Conservation (phyloP, 2,888 invertebrate species). For the Entomobrya multifasciata region DNA sequence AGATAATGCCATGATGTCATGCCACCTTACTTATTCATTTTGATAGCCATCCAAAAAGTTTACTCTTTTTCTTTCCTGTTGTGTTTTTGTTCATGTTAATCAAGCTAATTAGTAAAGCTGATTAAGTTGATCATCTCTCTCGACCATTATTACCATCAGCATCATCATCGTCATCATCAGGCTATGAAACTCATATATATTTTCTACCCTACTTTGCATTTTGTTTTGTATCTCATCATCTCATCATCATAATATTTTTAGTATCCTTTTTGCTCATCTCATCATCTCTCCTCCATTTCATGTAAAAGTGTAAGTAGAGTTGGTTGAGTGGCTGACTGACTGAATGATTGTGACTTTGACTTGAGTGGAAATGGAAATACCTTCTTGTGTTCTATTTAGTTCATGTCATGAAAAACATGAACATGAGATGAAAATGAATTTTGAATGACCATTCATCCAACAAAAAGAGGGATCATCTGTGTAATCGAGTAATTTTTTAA, state of each 20-base stretch:
- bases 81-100: constrained; percentile 58
- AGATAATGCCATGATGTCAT: neutral
- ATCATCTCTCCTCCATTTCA: neutral
- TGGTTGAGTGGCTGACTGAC: no score
- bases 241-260: neutral
- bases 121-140: constrained; percentile 56
- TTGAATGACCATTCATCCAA: constrained; percentile 37
- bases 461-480: constrained; percentile 60
- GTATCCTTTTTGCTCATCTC: neutral
- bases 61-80: neutral
- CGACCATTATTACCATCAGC: neutral
- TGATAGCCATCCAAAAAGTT: constrained; percentile 9
- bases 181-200: no score
- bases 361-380: neutral
- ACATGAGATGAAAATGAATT: constrained; percentile 59
- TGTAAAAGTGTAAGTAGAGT: no score
- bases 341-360: neutral
- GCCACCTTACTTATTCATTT: neutral
- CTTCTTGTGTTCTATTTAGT: neutral
- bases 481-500: constrained; percentile 18
- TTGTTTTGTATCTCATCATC: neutral
- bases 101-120: constrained; percentile 69
- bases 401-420: constrained; percentile 9
- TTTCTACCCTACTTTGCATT: neutral
- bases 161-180: constrained; percentile 4